These are phyloP conservation scores for Lophura nycthemera DNA, from an alignment of 2,113 vertebrate species.

Conservation along the genomic window DNA sequence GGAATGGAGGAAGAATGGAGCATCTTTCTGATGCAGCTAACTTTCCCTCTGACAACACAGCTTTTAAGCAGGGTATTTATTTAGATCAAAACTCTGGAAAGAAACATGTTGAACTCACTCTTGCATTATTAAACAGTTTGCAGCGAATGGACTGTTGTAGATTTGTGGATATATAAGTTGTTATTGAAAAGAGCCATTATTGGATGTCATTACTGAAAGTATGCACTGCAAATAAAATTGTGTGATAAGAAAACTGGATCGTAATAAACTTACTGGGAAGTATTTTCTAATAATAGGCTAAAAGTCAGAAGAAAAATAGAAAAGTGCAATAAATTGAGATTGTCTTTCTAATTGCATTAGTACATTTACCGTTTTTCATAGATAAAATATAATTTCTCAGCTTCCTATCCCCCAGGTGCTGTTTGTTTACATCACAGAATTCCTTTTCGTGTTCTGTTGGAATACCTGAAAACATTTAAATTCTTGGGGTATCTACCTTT, in stretches of 20 bases:
- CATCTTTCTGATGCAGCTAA: neutral
- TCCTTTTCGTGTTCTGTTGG: slow-evolving; percentile 4
- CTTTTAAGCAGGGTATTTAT: neutral
- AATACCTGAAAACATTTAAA: slow-evolving; percentile 34
- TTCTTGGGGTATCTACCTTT: neutral
- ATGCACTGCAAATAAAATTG: neutral
- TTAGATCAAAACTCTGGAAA: neutral
- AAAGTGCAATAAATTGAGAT: neutral
- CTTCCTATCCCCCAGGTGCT: neutral
- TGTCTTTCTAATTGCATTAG: neutral
- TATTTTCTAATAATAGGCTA: neutral
- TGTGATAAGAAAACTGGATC: neutral
- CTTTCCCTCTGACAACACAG: neutral
- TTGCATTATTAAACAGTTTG: neutral
- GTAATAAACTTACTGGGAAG: neutral
- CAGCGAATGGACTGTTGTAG: neutral
- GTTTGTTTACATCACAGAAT: neutral
- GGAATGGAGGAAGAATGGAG: neutral
- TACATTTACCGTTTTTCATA: neutral
- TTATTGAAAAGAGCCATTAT: neutral
- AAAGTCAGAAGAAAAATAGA: neutral
- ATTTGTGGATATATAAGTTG: neutral
- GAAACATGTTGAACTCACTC: neutral
- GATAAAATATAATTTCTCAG: neutral
- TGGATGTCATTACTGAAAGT: neutral